Percentiles rank a stretch among this genome's conserved stretches.
These are phyloP conservation scores for Cephalopterus ornatus DNA, from an alignment of 2,113 vertebrate species.

Conservation along the genomic window DNA sequence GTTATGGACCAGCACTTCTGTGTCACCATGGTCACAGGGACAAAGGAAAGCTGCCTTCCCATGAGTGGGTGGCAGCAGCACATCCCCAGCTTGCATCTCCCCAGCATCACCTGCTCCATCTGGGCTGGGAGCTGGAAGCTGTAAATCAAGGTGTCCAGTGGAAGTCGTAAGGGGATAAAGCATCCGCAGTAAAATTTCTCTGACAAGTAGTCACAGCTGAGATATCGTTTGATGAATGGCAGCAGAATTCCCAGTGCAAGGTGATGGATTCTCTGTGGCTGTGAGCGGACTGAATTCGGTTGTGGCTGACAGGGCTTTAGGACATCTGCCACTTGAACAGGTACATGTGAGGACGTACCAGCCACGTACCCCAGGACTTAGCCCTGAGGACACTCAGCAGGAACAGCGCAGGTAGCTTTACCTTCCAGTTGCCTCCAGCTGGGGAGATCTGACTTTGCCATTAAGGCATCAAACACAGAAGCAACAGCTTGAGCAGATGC, in stretches of 20 bases:
- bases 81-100: not conserved
- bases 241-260: not conserved
- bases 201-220: constrained; percentile 61
- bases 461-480: not conserved
- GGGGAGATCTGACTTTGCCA: not conserved
- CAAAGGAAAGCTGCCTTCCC: not conserved
- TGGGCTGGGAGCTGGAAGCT: constrained; percentile 1
- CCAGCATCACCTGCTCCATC: not conserved
- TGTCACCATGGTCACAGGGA: not conserved
- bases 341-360: accelerated
- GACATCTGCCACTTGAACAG: not conserved
- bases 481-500: not conserved
- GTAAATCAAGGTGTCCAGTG: constrained; percentile 29
- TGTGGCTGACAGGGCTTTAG: not conserved
- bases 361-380: not conserved
- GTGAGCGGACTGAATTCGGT: not conserved
- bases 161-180: not conserved
- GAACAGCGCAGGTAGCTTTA: not conserved
- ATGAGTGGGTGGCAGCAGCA: not conserved
- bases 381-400: not conserved
- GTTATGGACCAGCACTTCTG: not conserved
- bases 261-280: not conserved
- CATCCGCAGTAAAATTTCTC: constrained; percentile 41
- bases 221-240: constrained; percentile 38
- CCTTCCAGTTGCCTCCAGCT: not conserved